Conservation (phyloP, 2,113 vertebrate genomes). For the Micromys minutus region DNA sequence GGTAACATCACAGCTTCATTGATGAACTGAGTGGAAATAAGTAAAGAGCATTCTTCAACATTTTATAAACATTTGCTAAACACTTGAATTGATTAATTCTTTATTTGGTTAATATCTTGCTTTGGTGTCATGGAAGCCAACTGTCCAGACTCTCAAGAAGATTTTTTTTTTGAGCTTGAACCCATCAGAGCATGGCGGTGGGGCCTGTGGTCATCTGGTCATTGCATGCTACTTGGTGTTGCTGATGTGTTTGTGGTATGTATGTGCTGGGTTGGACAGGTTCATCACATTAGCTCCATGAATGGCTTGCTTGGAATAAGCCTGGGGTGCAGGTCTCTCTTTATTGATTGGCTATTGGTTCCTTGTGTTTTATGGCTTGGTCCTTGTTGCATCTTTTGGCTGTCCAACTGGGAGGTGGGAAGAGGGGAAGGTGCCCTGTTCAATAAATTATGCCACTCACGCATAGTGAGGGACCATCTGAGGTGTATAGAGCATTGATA, state of each 20-base stretch:
- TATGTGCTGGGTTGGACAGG: constrained; percentile 80
- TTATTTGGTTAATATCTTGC: constrained; percentile 31
- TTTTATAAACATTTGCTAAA: constrained; percentile 41
- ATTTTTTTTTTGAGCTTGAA: constrained; percentile 69
- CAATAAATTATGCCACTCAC: constrained; percentile 30
- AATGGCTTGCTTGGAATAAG: constrained; percentile 90
- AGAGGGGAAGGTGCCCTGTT: neutral
- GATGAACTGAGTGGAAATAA: constrained; percentile 30
- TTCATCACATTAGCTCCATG: constrained; percentile 86
- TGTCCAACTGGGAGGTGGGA: neutral
- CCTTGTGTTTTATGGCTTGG: constrained; percentile 83
- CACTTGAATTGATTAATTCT: neutral
- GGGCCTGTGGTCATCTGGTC: constrained; percentile 85
- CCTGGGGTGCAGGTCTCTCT: constrained; percentile 82
- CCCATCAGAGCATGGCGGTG: constrained; percentile 85
- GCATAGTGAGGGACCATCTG: neutral
- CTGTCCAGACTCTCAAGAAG: constrained; percentile 44
- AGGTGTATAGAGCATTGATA: constrained; percentile 49
- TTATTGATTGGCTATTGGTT: constrained; percentile 83
- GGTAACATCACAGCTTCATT: neutral
- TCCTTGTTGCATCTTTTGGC: constrained; percentile 82
- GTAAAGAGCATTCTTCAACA: constrained; percentile 41
- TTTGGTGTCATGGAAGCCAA: constrained; percentile 48
- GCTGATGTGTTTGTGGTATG: constrained; percentile 84
- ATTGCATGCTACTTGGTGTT: constrained; percentile 87